Evolutionary conservation across 2,797 vertebrate species (phyloP), one percentile per base, ranked within the genome.

Genomic region (Sebastes glaucus): DNA sequence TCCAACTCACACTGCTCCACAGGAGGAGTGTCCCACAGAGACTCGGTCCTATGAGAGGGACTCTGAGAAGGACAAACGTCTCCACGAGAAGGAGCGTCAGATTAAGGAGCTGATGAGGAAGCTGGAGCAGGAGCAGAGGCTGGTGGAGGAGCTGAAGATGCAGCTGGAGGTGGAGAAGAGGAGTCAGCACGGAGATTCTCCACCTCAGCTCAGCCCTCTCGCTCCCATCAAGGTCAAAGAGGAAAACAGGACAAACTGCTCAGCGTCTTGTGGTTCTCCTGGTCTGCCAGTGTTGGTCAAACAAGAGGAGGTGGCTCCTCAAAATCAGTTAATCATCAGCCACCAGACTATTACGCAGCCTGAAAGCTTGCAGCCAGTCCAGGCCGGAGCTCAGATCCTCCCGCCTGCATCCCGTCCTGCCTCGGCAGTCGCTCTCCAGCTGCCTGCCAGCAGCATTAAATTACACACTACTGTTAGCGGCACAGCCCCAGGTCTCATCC

Each of bases 111-210:
- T 99, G 38, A 99, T 97, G 92, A 95, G 96, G 69, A 98, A 98
- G 94, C 95, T 99, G 92, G 97, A 99, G 93, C 97, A 97, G 78
- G 99, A 99, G 91, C 98, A 99, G 88, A 97, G 95, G 84, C 95
- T 99, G 16, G 99, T 99, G 87, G 98, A 99, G 93, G 96, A 98
- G 78, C 87, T 99, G 74, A 99, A 98, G 92, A 97, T 98, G 96
- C 98, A 99, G 79, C 96, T 99, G 33, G 96, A 99, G 83, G 97
- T 97, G 82, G 98, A 99, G 74, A 99, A 99, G 84, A 96, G 96
- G 78, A 96, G 95, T 64, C 98, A 97, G 86, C 96, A 93, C 56
- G 94, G 49, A 10, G 90, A 87, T 14, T 93, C 79, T 66, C 92
- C 84, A 38, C 85, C 52, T 61, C 94, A 7, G 20, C 74, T 69